A percentile compares a stretch with the other conserved stretches of the same genome.
Evolutionary conservation across 1,140 invertebrate species (phyloP).

Genomic region (Colletes latitarsis): DNA sequence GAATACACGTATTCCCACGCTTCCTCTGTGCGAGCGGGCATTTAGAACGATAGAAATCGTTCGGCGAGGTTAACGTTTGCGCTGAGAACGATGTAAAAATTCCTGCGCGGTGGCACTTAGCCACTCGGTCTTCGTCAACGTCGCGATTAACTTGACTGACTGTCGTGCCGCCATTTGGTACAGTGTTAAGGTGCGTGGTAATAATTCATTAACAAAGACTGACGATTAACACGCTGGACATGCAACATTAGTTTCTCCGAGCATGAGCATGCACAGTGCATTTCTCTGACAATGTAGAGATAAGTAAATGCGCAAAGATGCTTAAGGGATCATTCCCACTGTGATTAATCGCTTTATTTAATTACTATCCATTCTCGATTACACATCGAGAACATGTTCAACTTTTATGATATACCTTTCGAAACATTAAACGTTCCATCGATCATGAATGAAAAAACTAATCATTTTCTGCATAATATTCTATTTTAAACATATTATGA

Average conservation of each 20-base stretch:
- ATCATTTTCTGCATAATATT: no score
- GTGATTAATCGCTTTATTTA: conserved; percentile 12
- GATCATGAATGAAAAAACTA: no score
- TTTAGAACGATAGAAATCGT: conserved; percentile 55
- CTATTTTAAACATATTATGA: no score
- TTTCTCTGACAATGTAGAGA: neutral
- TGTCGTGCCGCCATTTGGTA: conserved; percentile 30
- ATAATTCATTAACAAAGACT: conserved; percentile 61
- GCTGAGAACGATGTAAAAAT: conserved; percentile 52
- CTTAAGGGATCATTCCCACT: neutral
- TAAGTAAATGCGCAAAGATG: neutral
- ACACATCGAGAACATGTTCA: conserved; percentile 17
- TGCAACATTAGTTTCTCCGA: conserved; percentile 7
- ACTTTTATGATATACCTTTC: conserved; percentile 15
- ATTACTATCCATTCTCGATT: neutral
- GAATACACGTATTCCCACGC: conserved; percentile 37
- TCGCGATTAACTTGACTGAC: conserved; percentile 43
- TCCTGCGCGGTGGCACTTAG: conserved; percentile 12
- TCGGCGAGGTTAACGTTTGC: conserved; percentile 21
- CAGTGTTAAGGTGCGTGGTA: conserved; percentile 22
- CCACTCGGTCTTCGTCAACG: conserved; percentile 63
- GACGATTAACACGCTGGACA: conserved; percentile 41
- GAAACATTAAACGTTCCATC: no score
- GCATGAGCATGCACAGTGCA: conserved; percentile 4
- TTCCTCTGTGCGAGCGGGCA: conserved; percentile 9